Conservation (phyloP, 2,797 vertebrate genomes). For the Phrynocephalus guinanensis region DNA sequence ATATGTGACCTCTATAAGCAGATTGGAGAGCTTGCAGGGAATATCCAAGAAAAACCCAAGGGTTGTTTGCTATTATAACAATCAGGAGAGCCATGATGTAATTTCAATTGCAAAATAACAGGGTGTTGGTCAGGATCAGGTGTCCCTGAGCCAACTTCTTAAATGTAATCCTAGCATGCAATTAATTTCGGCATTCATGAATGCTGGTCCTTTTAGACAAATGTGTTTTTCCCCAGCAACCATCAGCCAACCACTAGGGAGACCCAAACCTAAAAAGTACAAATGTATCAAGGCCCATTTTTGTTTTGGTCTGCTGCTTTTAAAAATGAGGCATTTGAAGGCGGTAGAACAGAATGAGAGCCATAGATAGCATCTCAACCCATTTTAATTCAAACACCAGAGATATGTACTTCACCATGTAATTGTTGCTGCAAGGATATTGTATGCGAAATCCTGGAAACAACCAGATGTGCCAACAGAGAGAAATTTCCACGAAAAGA, state of each 20-base stretch:
- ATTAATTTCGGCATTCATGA: slow-evolving; percentile 53
- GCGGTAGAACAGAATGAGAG: neutral
- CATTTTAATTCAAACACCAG: no score
- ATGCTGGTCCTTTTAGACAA: slow-evolving; percentile 16
- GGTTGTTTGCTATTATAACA: slow-evolving; percentile 49
- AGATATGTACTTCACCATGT: no score
- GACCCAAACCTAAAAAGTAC: slow-evolving; percentile 26
- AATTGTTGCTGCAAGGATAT: no score
- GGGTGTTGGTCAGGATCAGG: slow-evolving; percentile 46
- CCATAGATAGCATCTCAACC: no score
- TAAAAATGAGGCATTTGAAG: no score
- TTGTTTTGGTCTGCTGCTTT: neutral
- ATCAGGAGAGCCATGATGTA: slow-evolving; percentile 38
- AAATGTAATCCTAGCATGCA: slow-evolving; percentile 51
- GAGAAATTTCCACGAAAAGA: no score
- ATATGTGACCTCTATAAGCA: slow-evolving; percentile 38
- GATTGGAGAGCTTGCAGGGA: slow-evolving; percentile 23
- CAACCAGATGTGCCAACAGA: no score
- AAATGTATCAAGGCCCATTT: slow-evolving; percentile 23
- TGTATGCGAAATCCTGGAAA: no score
- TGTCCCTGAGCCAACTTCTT: slow-evolving; percentile 46
- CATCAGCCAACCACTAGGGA: slow-evolving; percentile 22
- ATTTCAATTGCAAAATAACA: slow-evolving; percentile 57
- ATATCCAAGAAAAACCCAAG: slow-evolving; percentile 40
- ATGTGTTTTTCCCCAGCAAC: neutral